Evolutionary conservation across 2,797 vertebrate genomes (phyloP), one percentile per base, ranked within the genome.

Genomic region (Ctenosaura bakeri): DNA sequence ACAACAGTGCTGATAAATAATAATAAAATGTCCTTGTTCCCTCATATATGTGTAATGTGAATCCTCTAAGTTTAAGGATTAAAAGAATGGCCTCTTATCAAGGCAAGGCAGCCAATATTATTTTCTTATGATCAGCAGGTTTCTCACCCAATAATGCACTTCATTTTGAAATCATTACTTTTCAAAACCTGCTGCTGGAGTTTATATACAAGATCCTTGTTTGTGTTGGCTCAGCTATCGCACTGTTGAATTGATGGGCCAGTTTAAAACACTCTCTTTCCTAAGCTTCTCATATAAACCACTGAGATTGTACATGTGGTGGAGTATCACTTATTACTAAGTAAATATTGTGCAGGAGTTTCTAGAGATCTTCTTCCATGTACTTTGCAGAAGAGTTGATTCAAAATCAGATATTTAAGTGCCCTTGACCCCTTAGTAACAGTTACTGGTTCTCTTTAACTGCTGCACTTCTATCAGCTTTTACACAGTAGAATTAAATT

Each of bases 111-210:
- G 32, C 62, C 18, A 32, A 76, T 52, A 38, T 82, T 83, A 66
- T 78, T 64, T 90, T 52, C 56, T 22, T 83, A 7, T 20, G 59
- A 76, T 35, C 80, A 87, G 71, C 88, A 77, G 42, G 73, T 76
- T 64, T 89, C 56, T 66, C 82, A 89, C 56, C 50, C 73, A 89
- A 89, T 89, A 84, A 89, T 84, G 38, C 24, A 71, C 82, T 89
- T 84, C 73, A 89, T 84, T 89, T 84, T 84, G 38, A 89, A 89
- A 77, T 76, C 77, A 89, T 84, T 89, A 52, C 73, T 89, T 64
- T 77, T 84, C 81, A 84, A 84, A 88, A 62, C 71, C 82, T 77
- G 59, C 88, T 85, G 73, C 62, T 89, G 82, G 78, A 52, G 38
- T 84, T 64, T 74, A 83, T 64, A 84, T 64, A 85, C 71, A 88